Evolutionary conservation across 2,888 invertebrate genomes (phyloP), one percentile per base, ranked within the genome.

Genomic region (Lepeophtheirus nordmannii): DNA sequence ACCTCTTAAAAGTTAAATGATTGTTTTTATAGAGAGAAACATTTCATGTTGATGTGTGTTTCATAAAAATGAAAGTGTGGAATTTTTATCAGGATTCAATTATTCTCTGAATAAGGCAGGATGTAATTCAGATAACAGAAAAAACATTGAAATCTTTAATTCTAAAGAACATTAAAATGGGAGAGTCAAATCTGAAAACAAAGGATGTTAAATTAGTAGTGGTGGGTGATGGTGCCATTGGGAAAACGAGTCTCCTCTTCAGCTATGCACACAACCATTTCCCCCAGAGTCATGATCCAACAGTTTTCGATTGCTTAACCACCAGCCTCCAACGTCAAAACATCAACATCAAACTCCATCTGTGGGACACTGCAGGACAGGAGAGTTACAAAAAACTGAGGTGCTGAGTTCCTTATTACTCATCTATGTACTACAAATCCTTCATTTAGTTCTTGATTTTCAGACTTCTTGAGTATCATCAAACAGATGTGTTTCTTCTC

Each of bases 211-310:
- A 46, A 8, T 17, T 46, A 8, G 53, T 46, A 17, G 53, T 46
- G 14, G 53, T 46, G 53, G 53, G 53, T 46, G 53, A 46, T 46
- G 53, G 53, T 14, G 53, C 53, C 53, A 17, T 46, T 14, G 53
- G 53, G 53, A 46, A 46, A 46, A 46, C 14, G n/a, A n/a, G n/a
- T 46, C 17, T 17, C 8, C 53, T 46, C 8, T 1, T 46, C 17
- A 46, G 53, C 53, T 46, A n/a, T 17, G 53, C 53, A 5, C 53
- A 8, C n/a, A 46, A 46, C 8, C 53, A n/a, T 5, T 46, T 46
- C 53, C 53, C 53, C 8, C 3, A 46, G 8, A 17, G 17, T 46
- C 53, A 46, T 17, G 53, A 46, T 17, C 53, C 53, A 14, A 46
- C 53, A 46, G 53, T 46, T 3, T 46, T 46, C 17, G 53, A 46